Conservation (phyloP, 2,888 invertebrate species). For the Acrobasis suavella region DNA sequence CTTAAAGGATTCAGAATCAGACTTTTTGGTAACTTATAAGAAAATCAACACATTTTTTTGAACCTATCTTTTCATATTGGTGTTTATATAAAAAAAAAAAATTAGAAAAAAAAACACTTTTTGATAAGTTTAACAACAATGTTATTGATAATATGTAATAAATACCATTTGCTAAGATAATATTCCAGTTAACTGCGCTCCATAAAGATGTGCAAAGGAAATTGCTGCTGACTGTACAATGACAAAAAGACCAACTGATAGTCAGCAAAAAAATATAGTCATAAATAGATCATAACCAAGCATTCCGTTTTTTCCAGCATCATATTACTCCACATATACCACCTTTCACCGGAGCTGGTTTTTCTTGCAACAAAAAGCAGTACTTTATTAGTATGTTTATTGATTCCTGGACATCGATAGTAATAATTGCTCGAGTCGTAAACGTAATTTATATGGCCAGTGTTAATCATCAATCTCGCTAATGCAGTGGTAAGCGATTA, state of each 20-base stretch:
- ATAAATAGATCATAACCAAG: conserved; percentile 5
- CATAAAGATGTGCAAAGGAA: too few species aligned
- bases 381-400: conserved; percentile 32
- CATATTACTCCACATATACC: conserved; percentile 50
- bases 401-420: conserved; percentile 34
- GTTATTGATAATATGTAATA: too few species aligned
- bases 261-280: background rate
- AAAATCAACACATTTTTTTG: too few species aligned
- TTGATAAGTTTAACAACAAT: too few species aligned
- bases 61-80: too few species aligned
- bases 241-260: background rate
- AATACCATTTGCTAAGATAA: too few species aligned
- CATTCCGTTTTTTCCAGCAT: conserved; percentile 40
- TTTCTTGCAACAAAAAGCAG: conserved; percentile 42
- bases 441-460: conserved; percentile 1
- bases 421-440: conserved; percentile 3
- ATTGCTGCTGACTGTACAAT: too few species aligned
- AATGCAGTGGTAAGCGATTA: background rate
- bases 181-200: too few species aligned
- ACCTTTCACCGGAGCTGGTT: conserved; percentile 49
- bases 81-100: too few species aligned
- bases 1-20: too few species aligned
- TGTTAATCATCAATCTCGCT: background rate
- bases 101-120: too few species aligned
- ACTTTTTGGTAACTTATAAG: too few species aligned